Conservation (phyloP, 2,888 invertebrate genomes). For the Didymodactylos carnosus region DNA sequence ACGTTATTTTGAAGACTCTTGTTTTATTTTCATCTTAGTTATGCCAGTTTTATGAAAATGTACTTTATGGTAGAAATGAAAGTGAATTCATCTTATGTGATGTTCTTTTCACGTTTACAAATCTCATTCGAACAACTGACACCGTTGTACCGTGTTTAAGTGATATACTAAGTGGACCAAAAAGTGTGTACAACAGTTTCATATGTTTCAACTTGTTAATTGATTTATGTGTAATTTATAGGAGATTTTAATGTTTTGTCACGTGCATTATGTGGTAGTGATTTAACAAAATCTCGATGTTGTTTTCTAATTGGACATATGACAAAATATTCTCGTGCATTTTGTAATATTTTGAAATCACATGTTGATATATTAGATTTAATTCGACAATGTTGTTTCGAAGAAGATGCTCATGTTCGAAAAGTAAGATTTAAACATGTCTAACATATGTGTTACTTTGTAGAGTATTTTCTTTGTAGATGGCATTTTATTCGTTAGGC, state of each 20-base stretch:
- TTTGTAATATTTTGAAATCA: constrained; percentile 7
- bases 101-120: not conserved
- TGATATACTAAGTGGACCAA: not conserved
- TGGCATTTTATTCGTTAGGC: constrained; percentile 5
- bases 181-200: not conserved
- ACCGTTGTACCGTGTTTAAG: not conserved
- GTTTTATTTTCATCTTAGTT: no score
- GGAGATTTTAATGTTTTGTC: not conserved
- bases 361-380: constrained; percentile 1
- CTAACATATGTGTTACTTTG: no score
- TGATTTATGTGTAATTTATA: not conserved
- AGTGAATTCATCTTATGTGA: not conserved
- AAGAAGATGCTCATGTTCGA: constrained; percentile 12
- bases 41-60: not conserved
- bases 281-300: constrained; percentile 5
- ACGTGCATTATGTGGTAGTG: constrained; percentile 2
- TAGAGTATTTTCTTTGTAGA: not conserved
- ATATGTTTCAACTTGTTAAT: not conserved
- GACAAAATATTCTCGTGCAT: constrained; percentile 10
- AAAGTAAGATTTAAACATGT: no score
- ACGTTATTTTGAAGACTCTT: no score
- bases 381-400: constrained; percentile 7
- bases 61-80: not conserved
- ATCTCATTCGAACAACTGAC: not conserved
- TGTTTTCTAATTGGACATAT: constrained; percentile 12